Evolutionary conservation across 2,888 invertebrate species (phyloP), one percentile per base, ranked within the genome.

Genomic region (Andrena chrysosceles): DNA sequence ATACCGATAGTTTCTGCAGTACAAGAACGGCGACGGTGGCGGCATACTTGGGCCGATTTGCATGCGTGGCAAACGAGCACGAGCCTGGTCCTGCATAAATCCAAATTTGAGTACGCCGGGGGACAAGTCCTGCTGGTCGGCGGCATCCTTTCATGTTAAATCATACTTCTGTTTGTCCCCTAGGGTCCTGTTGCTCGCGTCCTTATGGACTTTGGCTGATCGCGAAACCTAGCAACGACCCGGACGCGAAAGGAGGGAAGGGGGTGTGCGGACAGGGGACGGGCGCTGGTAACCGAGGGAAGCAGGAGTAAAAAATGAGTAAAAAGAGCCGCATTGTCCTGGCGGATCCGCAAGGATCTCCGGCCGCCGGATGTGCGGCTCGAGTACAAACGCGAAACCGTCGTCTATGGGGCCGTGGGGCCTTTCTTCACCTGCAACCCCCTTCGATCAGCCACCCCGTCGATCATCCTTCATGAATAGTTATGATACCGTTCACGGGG

Each of bases 81-180:
- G 80, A 77, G 84, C 76, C 79, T 83, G 84, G 78, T 77, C 90
- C 85, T 90, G 92, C 91, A 92, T 92, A 91, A 88, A 92, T 93
- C 90, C 90, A 89, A 92, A 91, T 91, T 91, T 90, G 89, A 90
- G 90, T 88, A 89, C 85, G 84, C 71, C 66, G 26, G 66, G 75
- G 75, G 77, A 85, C 77, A 54, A 75, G 67, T 73, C 67, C 56
- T 76, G 76, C 59, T 72, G 66, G 76, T 29, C 85, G 86, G 89
- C 93, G 92, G 93, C 89, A 63, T 76, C 74, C 92, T 93, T 93
- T 93, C 88, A 93, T 92, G 90, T 93, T 87, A 92, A 91, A 92
- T 93, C 93, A 91, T 92, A 92, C 93, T 91, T 92, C 91, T 90
- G 92, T 92, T 91, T 91, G 91, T 91, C 89, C 89, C 88, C 86